Conservation (phyloP, 2,888 invertebrate species). For the Tiliacea aurago region DNA sequence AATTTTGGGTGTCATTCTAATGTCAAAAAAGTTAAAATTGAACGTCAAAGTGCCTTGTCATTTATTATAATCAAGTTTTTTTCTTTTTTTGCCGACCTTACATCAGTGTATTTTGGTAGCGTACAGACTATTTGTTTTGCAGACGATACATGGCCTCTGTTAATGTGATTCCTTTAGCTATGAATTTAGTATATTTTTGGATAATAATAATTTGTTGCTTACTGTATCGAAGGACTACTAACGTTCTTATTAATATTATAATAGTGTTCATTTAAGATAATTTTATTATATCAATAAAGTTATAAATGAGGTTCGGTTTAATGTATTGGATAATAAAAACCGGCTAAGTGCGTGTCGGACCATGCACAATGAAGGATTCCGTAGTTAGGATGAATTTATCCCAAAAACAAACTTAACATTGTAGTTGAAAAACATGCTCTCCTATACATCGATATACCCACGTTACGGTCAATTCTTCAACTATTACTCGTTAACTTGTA, state of each 20-base stretch:
- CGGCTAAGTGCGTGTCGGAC: too few relatives aligned
- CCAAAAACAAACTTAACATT: too few relatives aligned
- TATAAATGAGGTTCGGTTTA: background rate
- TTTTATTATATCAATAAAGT: background rate
- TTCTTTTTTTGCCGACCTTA: conserved; percentile 11
- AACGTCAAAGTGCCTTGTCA: background rate
- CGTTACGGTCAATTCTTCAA: too few relatives aligned
- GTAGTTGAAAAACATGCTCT: too few relatives aligned
- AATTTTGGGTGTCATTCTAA: conserved; percentile 12
- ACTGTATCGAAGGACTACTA: conserved; percentile 20
- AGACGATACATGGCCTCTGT: conserved; percentile 45
- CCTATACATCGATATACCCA: too few relatives aligned
- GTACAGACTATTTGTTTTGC: conserved; percentile 51
- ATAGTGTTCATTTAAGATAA: conserved; percentile 3
- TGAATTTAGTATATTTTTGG: conserved; percentile 41
- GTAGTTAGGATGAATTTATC: too few relatives aligned
- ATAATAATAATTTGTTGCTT: conserved; percentile 28
- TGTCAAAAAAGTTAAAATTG: conserved; percentile 11
- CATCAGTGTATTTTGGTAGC: conserved; percentile 44
- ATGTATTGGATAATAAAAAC: conserved; percentile 25
- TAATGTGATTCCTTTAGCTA: conserved; percentile 45
- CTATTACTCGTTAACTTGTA: too few relatives aligned
- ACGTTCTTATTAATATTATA: conserved; percentile 30
- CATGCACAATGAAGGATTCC: too few relatives aligned
- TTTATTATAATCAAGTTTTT: background rate